phyloP scores from a whole-genome alignment of 2,888 invertebrate species.

The Isoperla grammatica region DNA sequence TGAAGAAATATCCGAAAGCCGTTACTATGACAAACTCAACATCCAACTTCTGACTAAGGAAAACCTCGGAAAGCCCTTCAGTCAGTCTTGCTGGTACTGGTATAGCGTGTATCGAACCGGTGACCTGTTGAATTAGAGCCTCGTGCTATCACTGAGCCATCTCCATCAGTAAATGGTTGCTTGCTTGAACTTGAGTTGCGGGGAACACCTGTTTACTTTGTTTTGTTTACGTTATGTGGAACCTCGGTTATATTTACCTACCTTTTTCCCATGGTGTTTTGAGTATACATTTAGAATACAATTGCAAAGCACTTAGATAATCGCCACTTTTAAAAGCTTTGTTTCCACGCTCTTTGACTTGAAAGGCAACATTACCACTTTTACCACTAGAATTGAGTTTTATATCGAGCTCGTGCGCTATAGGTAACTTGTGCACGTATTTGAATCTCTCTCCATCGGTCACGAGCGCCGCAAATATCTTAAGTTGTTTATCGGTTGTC shows the following conservation, averaged over 20 bases:
- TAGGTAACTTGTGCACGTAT: slow-evolving; percentile 44
- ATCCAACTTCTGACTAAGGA: too few species aligned
- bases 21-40: too few species aligned
- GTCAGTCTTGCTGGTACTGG: not conserved
- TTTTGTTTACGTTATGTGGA: too few species aligned
- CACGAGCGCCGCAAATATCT: slow-evolving; percentile 57
- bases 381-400: slow-evolving; percentile 49
- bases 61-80: too few species aligned
- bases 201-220: too few species aligned
- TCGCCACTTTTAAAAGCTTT: slow-evolving; percentile 64
- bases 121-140: too few species aligned
- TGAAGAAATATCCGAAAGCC: too few species aligned
- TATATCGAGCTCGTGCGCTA: slow-evolving; percentile 38
- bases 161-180: too few species aligned
- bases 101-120: too few species aligned
- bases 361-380: slow-evolving; percentile 53
- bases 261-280: slow-evolving; percentile 57
- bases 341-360: slow-evolving; percentile 66
- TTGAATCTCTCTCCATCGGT: slow-evolving; percentile 60
- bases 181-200: too few species aligned
- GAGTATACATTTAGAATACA: slow-evolving; percentile 65
- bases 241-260: too few species aligned
- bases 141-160: too few species aligned
- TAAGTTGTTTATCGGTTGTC: slow-evolving; percentile 53
- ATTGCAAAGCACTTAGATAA: slow-evolving; percentile 59